Evolutionary conservation across 1,140 invertebrate species (phyloP).

Genomic region (Coelopa frigida): DNA sequence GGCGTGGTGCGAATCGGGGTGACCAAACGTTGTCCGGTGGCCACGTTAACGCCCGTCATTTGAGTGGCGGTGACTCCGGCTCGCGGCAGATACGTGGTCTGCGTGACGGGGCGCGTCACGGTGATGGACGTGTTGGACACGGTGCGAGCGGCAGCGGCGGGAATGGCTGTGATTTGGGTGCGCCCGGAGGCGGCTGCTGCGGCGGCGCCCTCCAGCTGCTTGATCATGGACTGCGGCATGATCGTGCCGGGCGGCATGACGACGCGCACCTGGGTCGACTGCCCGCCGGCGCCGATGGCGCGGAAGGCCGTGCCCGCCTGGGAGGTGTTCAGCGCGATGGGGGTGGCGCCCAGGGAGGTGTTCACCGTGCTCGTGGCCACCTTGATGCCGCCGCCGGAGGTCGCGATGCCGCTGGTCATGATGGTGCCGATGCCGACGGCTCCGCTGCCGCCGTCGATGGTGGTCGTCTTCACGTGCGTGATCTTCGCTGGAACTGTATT

Average conservation of each 20-base stretch:
- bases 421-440: conserved; percentile 20
- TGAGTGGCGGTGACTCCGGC: conserved; percentile 38
- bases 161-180: conserved; percentile 41
- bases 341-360: conserved; percentile 26
- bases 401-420: conserved; percentile 22
- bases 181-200: conserved; percentile 33
- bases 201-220: conserved; percentile 37
- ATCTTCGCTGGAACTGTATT: conserved; percentile 39
- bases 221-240: conserved; percentile 27
- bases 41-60: conserved; percentile 28
- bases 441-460: conserved; percentile 12
- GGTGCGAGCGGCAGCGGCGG: conserved; percentile 28
- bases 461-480: conserved; percentile 35
- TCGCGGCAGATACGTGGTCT: conserved; percentile 35
- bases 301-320: conserved; percentile 34
- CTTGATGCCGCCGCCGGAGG: conserved; percentile 30
- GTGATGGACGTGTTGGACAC: conserved; percentile 41
- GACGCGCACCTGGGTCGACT: conserved; percentile 41
- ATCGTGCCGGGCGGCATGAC: conserved; percentile 27
- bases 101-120: conserved; percentile 35
- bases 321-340: conserved; percentile 28
- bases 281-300: conserved; percentile 33
- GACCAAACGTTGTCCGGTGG: conserved; percentile 28
- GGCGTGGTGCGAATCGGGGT: conserved; percentile 31
- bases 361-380: conserved; percentile 24